Conservation (phyloP, 2,888 invertebrate species). For the Cantharis rustica region DNA sequence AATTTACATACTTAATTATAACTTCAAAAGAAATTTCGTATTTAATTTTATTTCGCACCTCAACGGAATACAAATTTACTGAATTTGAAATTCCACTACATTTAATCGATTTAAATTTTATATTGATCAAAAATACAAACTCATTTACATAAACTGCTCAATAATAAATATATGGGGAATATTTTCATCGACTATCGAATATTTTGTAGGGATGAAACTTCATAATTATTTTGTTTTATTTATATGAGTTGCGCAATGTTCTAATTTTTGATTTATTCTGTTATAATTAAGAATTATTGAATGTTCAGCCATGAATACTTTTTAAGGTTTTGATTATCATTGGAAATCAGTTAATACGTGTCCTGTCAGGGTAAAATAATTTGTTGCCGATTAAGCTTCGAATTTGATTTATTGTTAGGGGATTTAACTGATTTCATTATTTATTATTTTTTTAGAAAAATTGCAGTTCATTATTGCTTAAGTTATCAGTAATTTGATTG, state of each 20-base stretch:
- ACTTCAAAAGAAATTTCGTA: background rate
- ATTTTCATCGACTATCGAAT: background rate
- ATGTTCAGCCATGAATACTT: background rate
- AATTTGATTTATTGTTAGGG: background rate
- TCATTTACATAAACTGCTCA: background rate
- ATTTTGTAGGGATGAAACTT: background rate
- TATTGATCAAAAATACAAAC: background rate
- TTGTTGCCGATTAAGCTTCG: background rate
- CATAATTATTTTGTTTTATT: background rate
- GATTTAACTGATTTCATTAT: background rate
- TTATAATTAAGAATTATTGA: background rate
- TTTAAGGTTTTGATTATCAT: background rate
- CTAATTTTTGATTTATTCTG: background rate
- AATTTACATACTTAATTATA: background rate
- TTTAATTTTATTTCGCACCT: background rate
- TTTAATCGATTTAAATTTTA: background rate
- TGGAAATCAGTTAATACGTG: background rate
- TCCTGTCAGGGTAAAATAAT: background rate
- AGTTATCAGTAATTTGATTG: background rate
- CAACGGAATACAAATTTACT: background rate
- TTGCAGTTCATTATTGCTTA: background rate
- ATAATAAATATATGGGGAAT: background rate
- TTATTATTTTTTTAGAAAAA: background rate
- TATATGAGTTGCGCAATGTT: background rate
- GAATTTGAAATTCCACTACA: background rate